Evolutionary conservation across 1,140 invertebrate species (phyloP), one percentile per base, ranked within the genome.

Genomic region (Conus betulinus): DNA sequence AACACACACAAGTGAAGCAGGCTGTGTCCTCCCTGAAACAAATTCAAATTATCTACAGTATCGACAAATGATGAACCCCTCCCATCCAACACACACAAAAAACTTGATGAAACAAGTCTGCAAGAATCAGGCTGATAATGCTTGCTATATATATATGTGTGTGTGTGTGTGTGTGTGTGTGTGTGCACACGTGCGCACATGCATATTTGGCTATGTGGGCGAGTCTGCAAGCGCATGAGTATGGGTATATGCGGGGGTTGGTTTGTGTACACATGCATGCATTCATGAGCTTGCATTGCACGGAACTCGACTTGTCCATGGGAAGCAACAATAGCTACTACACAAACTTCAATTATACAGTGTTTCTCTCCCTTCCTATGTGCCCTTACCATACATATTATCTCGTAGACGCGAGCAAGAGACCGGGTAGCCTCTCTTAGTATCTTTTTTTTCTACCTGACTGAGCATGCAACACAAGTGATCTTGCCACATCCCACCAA

Each of bases 1-100:
- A 93, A 81, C 53, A 92, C 88, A 76, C 90, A 90, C 5, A 93
- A 23, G 55, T 93, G 91, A 52, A 93, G 60, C 8, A 90, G 87
- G 57, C 89, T 89, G 76, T 92, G 88, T 57, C 91, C 90, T 86
- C 92, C 93, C 91, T 93, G 85, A 74, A 90, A 89, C 20, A 86
- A 86, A 17, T 39, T 39, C 39, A 39, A 39, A 39, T 39, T 39
- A 39, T 39, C 0, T 39, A 39, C 39, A 39, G 39, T 39, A 3
- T 39, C 39, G 3, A 39, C 0, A 39, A n/a, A n/a, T n/a, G n/a
- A 39, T 39, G 39, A 39, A 39, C 39, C 39, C 39, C 39, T 1
- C 39, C 39, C 39, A 39, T 39, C 39, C 39, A 39, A 39, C 39
- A 39, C 57, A 60, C 57, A 60, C 55, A 57, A 13, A 15, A 11